These are phyloP conservation scores for Palythoa heliodiscus DNA, from an alignment of 92 coral and sea anemone genomes.

Conservation along the genomic window DNA sequence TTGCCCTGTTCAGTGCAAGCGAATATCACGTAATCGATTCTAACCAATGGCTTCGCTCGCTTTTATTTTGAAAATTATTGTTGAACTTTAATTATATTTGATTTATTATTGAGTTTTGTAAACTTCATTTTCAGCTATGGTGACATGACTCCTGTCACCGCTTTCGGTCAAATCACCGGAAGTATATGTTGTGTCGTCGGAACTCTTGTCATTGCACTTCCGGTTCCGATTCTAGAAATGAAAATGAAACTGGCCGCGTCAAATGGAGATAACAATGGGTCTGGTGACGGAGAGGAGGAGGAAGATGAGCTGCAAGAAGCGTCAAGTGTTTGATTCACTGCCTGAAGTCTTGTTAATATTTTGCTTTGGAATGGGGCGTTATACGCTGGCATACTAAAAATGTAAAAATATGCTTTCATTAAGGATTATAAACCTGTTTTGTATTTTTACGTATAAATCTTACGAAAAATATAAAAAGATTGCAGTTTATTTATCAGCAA, in stretches of 20 bases:
- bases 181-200: conserved; percentile 90
- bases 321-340: neutral
- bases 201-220: conserved; percentile 84
- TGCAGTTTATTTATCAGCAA: too few species aligned
- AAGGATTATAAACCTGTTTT: too few species aligned
- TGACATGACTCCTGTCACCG: conserved; percentile 88
- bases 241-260: conserved; percentile 77
- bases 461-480: too few species aligned
- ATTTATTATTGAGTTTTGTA: neutral
- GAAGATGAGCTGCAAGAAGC: neutral
- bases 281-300: conserved; percentile 12
- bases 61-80: too few species aligned
- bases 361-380: too few species aligned
- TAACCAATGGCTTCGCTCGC: too few species aligned
- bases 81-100: neutral
- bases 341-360: too few species aligned
- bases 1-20: neutral
- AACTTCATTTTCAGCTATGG: conserved; percentile 64
- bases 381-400: too few species aligned
- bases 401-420: too few species aligned
- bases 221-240: conserved; percentile 90
- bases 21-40: neutral
- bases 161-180: conserved; percentile 86
- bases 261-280: conserved; percentile 14
- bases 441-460: too few species aligned